Evolutionary conservation across 2,888 invertebrate genomes (phyloP), one percentile per base, ranked within the genome.

Genomic region (Augochlorella aurata): DNA sequence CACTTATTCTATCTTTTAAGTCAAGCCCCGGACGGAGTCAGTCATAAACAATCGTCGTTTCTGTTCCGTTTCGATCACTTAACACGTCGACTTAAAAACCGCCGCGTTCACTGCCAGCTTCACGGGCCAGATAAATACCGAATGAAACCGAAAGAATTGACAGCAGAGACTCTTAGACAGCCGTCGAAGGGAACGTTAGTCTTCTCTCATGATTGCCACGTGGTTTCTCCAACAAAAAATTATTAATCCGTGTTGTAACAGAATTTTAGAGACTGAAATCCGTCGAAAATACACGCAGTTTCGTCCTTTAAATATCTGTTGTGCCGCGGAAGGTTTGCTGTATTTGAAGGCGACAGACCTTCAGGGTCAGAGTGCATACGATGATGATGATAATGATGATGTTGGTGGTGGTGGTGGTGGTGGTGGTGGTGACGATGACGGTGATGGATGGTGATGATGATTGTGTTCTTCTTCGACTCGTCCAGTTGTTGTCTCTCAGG

Each of bases 31-130:
- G 12, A 50, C 50, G 47, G 49, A 66, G 38, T 61, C 24, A 29
- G 63, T 63, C 63, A 38, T 63, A 63, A 63, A 63, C 63, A 10
- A 38, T 47, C 18, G 61, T 38, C 58, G 45, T 49, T 63, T 54
- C 38, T 10, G 24, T 77, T 79, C 45, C 45, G 47, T 72, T 61
- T 47, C 61, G 75, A 71, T 12, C 61, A 54, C 69, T 76, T 69
- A 71, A 74, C 44, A 44, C 44, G 65, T 65, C 65, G 65, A 65
- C 65, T 65, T 65, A 65, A 38, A 21, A 29, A 52, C 47, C 21
- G 18, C 16, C n/a, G 68, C 45, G n/a, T 45, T 45, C 66, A 63
- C 63, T 63, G 63, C 63, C 63, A 63, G 38, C 38, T 63, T 63
- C 38, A 29, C 63, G 63, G 63, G 63, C 63, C 63, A 63, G 58